Evolutionary conservation across 2,113 vertebrate genomes (phyloP).

Genomic region (Dromaius novaehollandiae): DNA sequence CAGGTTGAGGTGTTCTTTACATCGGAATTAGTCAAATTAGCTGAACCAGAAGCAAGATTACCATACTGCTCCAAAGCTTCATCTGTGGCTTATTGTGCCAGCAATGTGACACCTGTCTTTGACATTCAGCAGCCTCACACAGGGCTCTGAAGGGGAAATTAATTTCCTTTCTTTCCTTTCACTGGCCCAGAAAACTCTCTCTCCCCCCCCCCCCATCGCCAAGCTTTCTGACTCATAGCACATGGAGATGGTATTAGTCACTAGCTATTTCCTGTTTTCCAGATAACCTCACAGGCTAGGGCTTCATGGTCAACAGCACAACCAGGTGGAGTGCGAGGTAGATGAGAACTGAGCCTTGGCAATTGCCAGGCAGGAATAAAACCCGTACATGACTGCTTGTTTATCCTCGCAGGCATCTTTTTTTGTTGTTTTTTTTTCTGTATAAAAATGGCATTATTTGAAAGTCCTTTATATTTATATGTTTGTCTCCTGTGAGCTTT

Average conservation of each 20-base stretch:
- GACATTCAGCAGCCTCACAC: constrained; percentile 19
- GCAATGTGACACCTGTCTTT: constrained; percentile 28
- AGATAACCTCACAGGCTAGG: constrained; percentile 2
- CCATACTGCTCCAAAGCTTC: not conserved
- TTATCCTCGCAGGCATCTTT: constrained; percentile 1
- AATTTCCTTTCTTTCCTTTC: constrained; percentile 17
- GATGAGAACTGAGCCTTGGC: not conserved
- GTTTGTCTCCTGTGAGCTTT: not conserved
- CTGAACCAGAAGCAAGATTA: constrained; percentile 58
- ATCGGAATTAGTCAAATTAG: constrained; percentile 58
- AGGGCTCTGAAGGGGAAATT: constrained; percentile 22
- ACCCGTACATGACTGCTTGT: not conserved
- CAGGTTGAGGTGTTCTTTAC: constrained; percentile 33
- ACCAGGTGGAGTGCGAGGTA: constrained; percentile 45
- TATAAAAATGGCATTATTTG: not conserved
- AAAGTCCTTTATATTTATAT: not conserved
- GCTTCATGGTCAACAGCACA: constrained; percentile 63
- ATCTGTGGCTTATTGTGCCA: constrained; percentile 25
- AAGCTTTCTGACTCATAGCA: constrained; percentile 19
- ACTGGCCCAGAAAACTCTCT: not conserved
- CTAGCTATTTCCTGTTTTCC: constrained; percentile 54
- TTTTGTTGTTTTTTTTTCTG: not conserved
- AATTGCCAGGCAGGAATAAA: not conserved
- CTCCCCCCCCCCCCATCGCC: not conserved
- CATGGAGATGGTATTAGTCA: constrained; percentile 19